Conservation (phyloP, 2,797 vertebrate species). For the Labeo calbasu region DNA sequence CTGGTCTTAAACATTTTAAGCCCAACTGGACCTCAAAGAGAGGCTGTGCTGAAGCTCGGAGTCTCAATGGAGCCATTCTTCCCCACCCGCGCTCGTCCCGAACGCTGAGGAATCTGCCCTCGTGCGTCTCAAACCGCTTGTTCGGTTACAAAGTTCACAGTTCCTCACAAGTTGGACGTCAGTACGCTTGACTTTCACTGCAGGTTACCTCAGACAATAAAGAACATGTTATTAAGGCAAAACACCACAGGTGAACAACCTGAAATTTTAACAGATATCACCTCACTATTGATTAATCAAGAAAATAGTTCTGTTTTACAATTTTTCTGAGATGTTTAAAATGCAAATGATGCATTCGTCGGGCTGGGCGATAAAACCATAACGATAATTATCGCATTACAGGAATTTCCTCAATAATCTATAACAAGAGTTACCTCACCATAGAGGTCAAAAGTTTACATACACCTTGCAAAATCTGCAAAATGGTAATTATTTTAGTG, state of each 20-base stretch:
- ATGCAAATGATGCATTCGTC: no score
- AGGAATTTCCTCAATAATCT: no score
- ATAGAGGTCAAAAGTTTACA: no score
- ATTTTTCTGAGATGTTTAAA: neutral
- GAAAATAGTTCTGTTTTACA: neutral
- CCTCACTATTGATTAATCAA: neutral
- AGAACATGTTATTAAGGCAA: neutral
- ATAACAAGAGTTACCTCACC: neutral
- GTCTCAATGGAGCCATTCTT: constrained; percentile 66
- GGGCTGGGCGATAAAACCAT: no score
- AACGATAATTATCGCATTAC: no score
- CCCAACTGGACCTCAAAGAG: constrained; percentile 73
- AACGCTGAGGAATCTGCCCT: constrained; percentile 51
- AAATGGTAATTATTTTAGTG: no score
- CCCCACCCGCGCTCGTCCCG: constrained; percentile 56
- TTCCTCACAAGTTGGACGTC: constrained; percentile 8
- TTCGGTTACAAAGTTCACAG: constrained; percentile 54
- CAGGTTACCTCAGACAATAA: neutral
- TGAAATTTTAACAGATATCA: neutral
- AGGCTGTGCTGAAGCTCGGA: constrained; percentile 62
- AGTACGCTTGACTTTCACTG: constrained; percentile 26
- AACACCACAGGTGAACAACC: neutral
- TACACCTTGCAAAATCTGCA: no score
- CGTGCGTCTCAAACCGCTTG: constrained; percentile 13
- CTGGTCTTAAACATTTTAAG: constrained; percentile 63